Base-by-base conservation (phyloP, 2,113 vertebrate species). In the Australoheros scitulus region DNA sequence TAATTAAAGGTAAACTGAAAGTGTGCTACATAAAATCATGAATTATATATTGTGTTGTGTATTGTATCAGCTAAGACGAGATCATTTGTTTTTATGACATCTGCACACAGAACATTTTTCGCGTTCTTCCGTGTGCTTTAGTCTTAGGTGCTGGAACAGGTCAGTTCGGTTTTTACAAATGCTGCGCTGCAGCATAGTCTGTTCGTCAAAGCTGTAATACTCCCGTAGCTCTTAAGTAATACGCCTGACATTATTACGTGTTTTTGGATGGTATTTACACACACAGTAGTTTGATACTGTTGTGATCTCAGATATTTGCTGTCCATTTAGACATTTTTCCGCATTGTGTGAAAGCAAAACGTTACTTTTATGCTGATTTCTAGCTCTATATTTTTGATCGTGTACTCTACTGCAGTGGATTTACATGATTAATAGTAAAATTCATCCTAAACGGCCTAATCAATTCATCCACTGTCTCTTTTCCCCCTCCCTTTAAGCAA, bases 211-310 rank as follows among this genome's bases (percentile, higher is more conserved):
- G 26, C 47, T 55, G 11, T 0, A 20, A 50, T 50, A 70, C 20
- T 11, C 47, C 26, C 41, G 5, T 4, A 24, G 11, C 26, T 9
- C 26, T 29, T 9, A 32, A 55, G 47, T 72, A 72, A 55, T 52
- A 72, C 20, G 20, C 0, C 65, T 32, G 3, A 17, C 0, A 7
- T 70, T 32, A 26, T 70, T 50, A 50, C 9, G 0, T 0, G 2
- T 52, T 20, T 52, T 34, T 0, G 26, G 1, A 47, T 47, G 43
- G 47, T 17, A 6, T 50, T 50, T 50, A 17, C 47, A 50, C 47
- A 50, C 5, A 36, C 34, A 36, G 34, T 17, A 50, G 5, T 50
- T 50, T 5, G 17, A 1, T 7, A 7, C 15, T 52, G 50, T 52
- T 52, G 15, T 52, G 17, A 52, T 17, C 17, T 52, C 7, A 18